A percentile compares a stretch with the other conserved stretches of the same genome.
phyloP scores from a whole-genome alignment of 2,888 invertebrate species.

The Xanthia togata region DNA sequence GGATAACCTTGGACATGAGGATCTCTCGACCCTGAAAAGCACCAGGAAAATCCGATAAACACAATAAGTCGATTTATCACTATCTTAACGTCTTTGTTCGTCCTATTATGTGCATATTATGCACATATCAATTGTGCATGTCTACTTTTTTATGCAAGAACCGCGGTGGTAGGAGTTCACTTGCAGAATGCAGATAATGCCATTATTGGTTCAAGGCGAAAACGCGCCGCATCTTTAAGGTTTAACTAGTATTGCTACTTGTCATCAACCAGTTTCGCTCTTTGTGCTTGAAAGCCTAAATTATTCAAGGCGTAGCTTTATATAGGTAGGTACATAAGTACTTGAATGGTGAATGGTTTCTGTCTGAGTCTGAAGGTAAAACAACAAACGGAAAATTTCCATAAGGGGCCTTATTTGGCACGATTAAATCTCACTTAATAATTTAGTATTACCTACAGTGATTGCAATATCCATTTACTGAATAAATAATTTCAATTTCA shows the following conservation, averaged over 20 bases:
- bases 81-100: constrained; percentile 49
- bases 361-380: constrained; percentile 32
- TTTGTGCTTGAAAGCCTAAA: constrained; percentile 31
- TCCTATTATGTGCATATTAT: constrained; percentile 35
- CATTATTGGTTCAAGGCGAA: constrained; percentile 70
- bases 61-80: constrained; percentile 35
- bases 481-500: no score
- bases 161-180: constrained; percentile 36
- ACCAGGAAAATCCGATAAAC: constrained; percentile 46
- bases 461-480: no score
- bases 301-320: constrained; percentile 37
- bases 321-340: constrained; percentile 4
- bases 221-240: constrained; percentile 41
- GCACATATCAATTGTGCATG: constrained; percentile 50
- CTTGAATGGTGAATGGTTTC: constrained; percentile 28
- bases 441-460: not conserved
- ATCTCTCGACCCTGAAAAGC: constrained; percentile 43
- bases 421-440: not conserved
- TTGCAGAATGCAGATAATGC: constrained; percentile 64
- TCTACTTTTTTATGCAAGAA: constrained; percentile 55
- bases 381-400: constrained; percentile 23
- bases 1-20: no score
- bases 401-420: constrained; percentile 3
- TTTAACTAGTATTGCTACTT: constrained; percentile 19
- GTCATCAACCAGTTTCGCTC: constrained; percentile 48